Conservation (phyloP, 2,113 vertebrate genomes). For the Trichechus manatus region DNA sequence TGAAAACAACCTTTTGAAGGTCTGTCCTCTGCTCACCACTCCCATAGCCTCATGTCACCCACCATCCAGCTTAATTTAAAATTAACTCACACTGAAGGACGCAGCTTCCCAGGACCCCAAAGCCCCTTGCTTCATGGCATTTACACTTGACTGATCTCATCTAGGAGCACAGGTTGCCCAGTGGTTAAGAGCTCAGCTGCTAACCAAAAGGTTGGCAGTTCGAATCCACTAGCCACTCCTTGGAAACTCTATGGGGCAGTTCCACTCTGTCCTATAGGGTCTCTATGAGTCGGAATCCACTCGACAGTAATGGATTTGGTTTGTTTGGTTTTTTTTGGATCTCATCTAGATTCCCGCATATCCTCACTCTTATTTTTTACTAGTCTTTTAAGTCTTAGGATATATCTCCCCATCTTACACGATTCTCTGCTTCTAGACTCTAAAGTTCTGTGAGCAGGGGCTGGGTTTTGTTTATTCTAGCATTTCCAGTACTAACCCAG, state of each 20-base stretch:
- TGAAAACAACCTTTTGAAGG: background rate
- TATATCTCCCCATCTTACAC: background rate
- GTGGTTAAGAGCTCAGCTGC: too few relatives aligned
- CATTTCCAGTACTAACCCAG: background rate
- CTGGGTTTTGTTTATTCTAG: background rate
- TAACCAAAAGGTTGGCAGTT: too few relatives aligned
- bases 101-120: background rate
- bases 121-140: background rate
- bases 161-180: too few relatives aligned
- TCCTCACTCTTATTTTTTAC: background rate
- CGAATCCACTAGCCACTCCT: too few relatives aligned
- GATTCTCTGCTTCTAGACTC: background rate
- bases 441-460: background rate
- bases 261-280: too few relatives aligned
- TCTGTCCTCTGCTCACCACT: background rate
- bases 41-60: background rate
- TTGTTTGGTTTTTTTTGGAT: too few relatives aligned
- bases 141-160: background rate
- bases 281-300: too few relatives aligned
- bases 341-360: background rate
- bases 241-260: too few relatives aligned
- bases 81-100: background rate
- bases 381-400: background rate
- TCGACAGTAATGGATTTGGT: too few relatives aligned
- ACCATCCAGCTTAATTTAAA: background rate